A percentile compares a stretch with the other conserved stretches of the same genome.
These are phyloP conservation scores for Danio jaintianensis DNA, from an alignment of 2,797 vertebrate genomes.

Conservation along the genomic window DNA sequence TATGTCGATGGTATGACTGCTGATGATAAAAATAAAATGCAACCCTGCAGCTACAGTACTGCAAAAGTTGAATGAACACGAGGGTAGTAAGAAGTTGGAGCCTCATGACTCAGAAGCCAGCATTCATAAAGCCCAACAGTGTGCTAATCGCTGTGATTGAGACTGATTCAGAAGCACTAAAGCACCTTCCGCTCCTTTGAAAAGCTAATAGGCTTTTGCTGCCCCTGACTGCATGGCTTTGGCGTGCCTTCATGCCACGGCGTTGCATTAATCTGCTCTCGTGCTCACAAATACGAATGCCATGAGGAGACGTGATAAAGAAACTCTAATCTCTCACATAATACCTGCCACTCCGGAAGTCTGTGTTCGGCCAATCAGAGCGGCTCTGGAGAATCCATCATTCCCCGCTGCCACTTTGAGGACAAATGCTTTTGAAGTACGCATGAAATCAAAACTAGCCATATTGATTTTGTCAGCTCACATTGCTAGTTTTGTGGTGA, in stretches of 20 bases:
- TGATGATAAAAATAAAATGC: neutral
- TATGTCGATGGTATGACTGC: too few species aligned
- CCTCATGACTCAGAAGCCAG: neutral
- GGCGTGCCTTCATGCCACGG: slow-evolving; percentile 39
- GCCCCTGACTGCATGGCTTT: slow-evolving; percentile 49
- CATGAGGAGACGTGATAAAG: slow-evolving; percentile 44
- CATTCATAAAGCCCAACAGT: slow-evolving; percentile 31
- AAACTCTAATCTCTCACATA: slow-evolving; percentile 55
- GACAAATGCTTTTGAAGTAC: slow-evolving; percentile 22
- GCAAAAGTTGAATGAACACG: neutral
- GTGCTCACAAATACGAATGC: slow-evolving; percentile 40
- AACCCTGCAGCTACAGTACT: neutral
- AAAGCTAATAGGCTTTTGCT: slow-evolving; percentile 58
- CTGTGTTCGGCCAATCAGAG: slow-evolving; percentile 23
- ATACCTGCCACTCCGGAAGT: slow-evolving; percentile 36
- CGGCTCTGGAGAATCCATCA: neutral
- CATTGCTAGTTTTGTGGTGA: too few species aligned
- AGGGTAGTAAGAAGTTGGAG: neutral
- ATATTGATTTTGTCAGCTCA: too few species aligned
- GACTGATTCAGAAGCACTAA: slow-evolving; percentile 2
- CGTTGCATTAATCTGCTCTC: slow-evolving; percentile 38
- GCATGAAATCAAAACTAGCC: too few species aligned
- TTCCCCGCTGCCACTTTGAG: slow-evolving; percentile 33
- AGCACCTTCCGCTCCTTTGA: slow-evolving; percentile 51
- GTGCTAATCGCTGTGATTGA: slow-evolving; percentile 36